phyloP scores from a whole-genome alignment of 2,113 vertebrate genomes.

The Taurulus bubalis region DNA sequence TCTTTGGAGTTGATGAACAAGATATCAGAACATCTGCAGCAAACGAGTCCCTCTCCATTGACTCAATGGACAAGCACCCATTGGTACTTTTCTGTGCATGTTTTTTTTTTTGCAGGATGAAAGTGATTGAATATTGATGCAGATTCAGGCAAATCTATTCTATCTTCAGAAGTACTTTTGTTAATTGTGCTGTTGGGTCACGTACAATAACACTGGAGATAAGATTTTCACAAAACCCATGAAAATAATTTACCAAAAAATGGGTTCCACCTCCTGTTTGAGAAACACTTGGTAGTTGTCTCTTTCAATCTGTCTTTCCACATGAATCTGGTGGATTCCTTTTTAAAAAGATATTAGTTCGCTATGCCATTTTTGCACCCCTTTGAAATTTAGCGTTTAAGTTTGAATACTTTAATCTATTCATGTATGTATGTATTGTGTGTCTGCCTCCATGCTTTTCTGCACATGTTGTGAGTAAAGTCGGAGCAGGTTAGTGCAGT shows the following conservation, averaged over 20 bases:
- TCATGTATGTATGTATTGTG: not conserved
- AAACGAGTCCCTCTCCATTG: not conserved
- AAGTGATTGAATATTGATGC: not conserved
- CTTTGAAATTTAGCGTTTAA: no score
- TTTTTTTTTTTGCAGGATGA: not conserved
- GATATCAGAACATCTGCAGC: not conserved
- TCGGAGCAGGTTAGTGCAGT: not conserved
- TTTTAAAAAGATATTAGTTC: not conserved
- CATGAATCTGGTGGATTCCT: not conserved
- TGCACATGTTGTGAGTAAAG: slow-evolving; percentile 1
- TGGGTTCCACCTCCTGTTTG: no score
- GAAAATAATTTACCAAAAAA: not conserved
- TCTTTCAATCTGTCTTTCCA: not conserved
- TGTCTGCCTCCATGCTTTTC: slow-evolving; percentile 2
- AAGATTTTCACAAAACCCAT: not conserved
- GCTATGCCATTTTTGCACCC: not conserved
- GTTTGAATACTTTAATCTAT: not conserved
- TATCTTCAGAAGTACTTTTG: not conserved
- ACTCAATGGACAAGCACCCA: no score
- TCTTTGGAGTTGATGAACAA: slow-evolving; percentile 8
- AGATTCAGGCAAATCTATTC: not conserved
- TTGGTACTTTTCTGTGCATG: not conserved
- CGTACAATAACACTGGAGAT: not conserved
- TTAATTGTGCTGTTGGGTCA: not conserved
- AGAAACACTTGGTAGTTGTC: not conserved